Base-by-base conservation (phyloP, 2,888 invertebrate species). In the Patella caerulea region DNA sequence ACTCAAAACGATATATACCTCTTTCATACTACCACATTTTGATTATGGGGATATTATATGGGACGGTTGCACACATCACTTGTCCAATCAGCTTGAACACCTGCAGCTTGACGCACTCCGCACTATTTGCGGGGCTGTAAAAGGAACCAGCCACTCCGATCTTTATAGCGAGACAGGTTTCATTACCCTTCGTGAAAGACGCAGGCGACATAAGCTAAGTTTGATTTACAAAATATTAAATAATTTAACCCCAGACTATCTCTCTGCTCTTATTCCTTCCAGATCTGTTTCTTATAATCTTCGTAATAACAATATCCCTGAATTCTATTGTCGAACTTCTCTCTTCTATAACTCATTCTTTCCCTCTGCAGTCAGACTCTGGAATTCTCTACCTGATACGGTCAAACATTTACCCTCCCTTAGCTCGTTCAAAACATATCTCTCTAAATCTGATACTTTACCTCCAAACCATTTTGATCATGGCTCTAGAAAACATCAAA, bases 31-130 rank as follows among this genome's bases (percentile, higher is more conserved):
- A 19, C 65, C 65, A 12, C n/a, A 19, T 19, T 65, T 19, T 19
- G 65, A 65, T 65, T 65, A 65, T n/a, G n/a, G 65, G n/a, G 65
- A 65, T 19, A 19, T 65, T 19, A n/a, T 65, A 7, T 65, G 65
- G 65, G 24, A 65, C 14, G 24, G 24, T 19, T 65, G 65, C n/a
- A 65, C 11, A 11, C 24, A 19, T 19, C 65, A 65, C 19, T n/a
- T 19, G 19, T n/a, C 65, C 19, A 65, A 65, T 65, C n/a, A 65
- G 24, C 24, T 65, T 19, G 65, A 65, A 65, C n/a, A 65, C n/a
- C 65, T 65, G 7, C n/a, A 65, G 19, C 24, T 65, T 19, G 65
- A 9, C 17, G 59, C 17, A 59, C 59, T 59, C 59, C 17, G 59
- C 17, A 59, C 59, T 59, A 12, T 59, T n/a, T 59, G 59, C 59